Base-by-base conservation (phyloP, 2,888 invertebrate genomes). In the Eucera pruinosa region DNA sequence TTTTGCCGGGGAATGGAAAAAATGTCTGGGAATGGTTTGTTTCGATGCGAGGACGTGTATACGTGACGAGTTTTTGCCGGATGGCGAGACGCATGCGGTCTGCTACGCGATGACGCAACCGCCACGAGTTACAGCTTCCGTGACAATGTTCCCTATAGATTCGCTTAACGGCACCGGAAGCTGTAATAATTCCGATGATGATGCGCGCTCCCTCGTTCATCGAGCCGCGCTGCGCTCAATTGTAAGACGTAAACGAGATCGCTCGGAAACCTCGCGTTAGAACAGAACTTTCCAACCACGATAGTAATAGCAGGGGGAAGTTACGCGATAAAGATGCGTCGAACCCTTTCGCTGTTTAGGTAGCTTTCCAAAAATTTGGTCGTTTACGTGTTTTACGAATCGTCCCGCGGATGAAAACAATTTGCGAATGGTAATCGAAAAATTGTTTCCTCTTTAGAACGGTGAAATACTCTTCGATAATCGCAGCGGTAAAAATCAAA, bases 131-230 rank as follows among this genome's bases (percentile, higher is more conserved):
- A 74, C 84, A 83, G 84, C 86, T 86, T 86, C 86, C 87, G 85
- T 65, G 84, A 74, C 76, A 60, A 52, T 80, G 83, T 80, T 83
- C 83, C 80, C 84, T 85, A 86, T 88, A 85, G 89, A 88, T 89
- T 87, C 87, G 87, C 86, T 88, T 86, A 85, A 87, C 79, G 70
- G 81, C 83, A 82, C 87, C 89, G 91, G 91, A 90, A 90, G 87
- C 84, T 86, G 88, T 88, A 90, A 89, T 90, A 89, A 89, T 88
- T 84, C 83, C 74, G 80, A 80, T 69, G 78, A 80, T 81, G 79
- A 80, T 69, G 80, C 76, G 78, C 76, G 78, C 76, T 78, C 83
- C 73, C 83, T 76, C 83, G 78, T 74, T 75, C 81, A 70, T 78
- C 74, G 78, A 78, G 77, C 78, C 78, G 68, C 76, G 68, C 77